Evolutionary conservation across 30 jellyfish, hydroid and myxozoan species (phyloP), one percentile per base, ranked within the genome.

Genomic region (Morbakka virulenta): DNA sequence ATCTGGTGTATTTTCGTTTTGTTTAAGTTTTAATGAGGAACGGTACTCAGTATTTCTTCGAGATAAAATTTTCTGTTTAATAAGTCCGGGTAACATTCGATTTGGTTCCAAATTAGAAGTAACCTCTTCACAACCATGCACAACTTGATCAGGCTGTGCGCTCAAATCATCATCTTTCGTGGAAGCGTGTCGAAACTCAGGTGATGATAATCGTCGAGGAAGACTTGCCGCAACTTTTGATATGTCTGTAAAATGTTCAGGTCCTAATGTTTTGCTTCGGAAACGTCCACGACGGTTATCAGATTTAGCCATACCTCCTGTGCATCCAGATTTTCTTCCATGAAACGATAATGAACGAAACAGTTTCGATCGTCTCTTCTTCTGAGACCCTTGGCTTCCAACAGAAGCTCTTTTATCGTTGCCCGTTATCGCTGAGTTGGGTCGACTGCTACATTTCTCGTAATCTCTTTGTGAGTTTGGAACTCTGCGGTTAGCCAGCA

Each of bases 191-290:
- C 57, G 57, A 41, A 9, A 41, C 9, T 17, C 17, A 6, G 57
- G 57, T 41, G 57, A 6, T 41, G 57, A 41, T 41, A 41, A 41
- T 6, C 57, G 57, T 9, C 57, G 57, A 9, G n/a, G 79, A 6
- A 35, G 28, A 9, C 52, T 4, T 22, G 24, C 28, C 24, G 84
- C 28, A 2, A 69, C 26, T 0, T 11, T 28, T 17, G 92, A 36
- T 28, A 47, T 28, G 57, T 32, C 14, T 21, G 88, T 69, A 27
- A 83, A 28, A 20, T 81, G 64, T 32, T 83, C 94, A 34, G 94
- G 87, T 0, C 94, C 94, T 11, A 83, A 66, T 2, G 94, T 83
- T 35, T 64, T 71, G 27, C 94, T 83, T 28, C 94, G 83, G 9
- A 41, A 41, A 6, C 57, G 64, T n/a, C 22, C 64, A 12, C 66